Conservation (phyloP, 2,888 invertebrate genomes). For the Habroteleia sp. region DNA sequence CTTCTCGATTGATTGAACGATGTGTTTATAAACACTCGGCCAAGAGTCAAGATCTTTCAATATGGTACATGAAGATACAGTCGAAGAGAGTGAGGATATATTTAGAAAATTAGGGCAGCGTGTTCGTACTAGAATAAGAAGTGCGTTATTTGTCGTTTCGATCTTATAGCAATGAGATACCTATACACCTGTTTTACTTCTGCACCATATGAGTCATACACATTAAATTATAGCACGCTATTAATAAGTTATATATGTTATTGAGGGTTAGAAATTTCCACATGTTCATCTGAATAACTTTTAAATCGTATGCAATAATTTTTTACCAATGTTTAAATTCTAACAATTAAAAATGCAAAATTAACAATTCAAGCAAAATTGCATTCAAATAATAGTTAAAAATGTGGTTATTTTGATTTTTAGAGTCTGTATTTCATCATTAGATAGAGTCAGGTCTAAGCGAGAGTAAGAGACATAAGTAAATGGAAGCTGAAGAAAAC, state of each 20-base stretch:
- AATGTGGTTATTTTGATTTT: conserved; percentile 69
- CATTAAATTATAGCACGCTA: conserved; percentile 22
- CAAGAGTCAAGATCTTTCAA: conserved; percentile 77
- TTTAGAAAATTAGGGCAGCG: conserved; percentile 79
- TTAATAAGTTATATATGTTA: conserved; percentile 30
- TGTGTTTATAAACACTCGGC: conserved; percentile 78
- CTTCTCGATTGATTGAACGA: conserved; percentile 64
- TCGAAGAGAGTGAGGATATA: conserved; percentile 71
- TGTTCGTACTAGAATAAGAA: conserved; percentile 63
- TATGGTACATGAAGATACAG: conserved; percentile 69
- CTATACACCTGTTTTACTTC: conserved; percentile 61
- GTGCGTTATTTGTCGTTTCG: conserved; percentile 63
- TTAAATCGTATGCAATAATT: no score
- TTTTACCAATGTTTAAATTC: no score
- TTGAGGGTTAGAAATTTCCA: no score
- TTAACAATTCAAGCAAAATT: not conserved
- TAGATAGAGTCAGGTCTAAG: conserved; percentile 72
- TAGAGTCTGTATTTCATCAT: conserved; percentile 75
- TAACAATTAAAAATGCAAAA: conserved; percentile 1
- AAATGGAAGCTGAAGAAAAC: conserved; percentile 67
- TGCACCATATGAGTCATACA: conserved; percentile 47
- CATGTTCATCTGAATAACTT: no score
- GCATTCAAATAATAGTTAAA: conserved; percentile 26
- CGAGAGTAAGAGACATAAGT: conserved; percentile 35
- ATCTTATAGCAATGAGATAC: conserved; percentile 56